Percentiles rank a stretch among this genome's conserved stretches.
Evolutionary conservation across 2,113 vertebrate genomes (phyloP).

Genomic region (Amazona guildingii): DNA sequence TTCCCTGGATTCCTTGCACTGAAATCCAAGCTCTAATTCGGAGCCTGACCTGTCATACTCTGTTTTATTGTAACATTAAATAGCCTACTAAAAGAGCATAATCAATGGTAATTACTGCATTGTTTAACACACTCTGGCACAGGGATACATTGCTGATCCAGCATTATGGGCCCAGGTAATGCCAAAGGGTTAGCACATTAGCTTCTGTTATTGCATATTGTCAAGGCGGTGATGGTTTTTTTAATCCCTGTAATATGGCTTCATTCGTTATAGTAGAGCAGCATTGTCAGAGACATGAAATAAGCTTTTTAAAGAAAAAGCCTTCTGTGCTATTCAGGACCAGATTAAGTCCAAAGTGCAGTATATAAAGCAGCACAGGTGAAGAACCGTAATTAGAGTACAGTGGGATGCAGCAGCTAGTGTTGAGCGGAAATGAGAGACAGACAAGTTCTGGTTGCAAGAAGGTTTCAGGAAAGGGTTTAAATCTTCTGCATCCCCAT

Average conservation of each 20-base stretch:
- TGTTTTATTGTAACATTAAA: neutral
- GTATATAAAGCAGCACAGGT: neutral
- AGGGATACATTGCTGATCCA: neutral
- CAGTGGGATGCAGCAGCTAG: neutral
- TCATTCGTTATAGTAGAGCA: neutral
- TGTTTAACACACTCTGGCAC: neutral
- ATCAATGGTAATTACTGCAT: conserved; percentile 12
- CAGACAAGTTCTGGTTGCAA: neutral
- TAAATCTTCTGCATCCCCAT: neutral
- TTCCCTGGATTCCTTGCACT: neutral
- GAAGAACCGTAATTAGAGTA: neutral
- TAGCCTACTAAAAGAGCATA: neutral
- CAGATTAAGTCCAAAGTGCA: neutral
- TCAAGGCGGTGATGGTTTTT: neutral
- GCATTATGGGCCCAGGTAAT: neutral
- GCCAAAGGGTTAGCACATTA: neutral
- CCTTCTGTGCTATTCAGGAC: neutral
- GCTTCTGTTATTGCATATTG: neutral
- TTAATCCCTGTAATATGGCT: neutral
- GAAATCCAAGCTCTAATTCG: neutral
- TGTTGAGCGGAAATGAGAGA: neutral
- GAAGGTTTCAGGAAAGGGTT: neutral
- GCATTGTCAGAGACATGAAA: neutral
- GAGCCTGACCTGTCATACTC: neutral
- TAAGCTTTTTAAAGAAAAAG: neutral